Evolutionary conservation across 1,140 invertebrate genomes (phyloP).

Genomic region (Pseudomyrmex concolor): DNA sequence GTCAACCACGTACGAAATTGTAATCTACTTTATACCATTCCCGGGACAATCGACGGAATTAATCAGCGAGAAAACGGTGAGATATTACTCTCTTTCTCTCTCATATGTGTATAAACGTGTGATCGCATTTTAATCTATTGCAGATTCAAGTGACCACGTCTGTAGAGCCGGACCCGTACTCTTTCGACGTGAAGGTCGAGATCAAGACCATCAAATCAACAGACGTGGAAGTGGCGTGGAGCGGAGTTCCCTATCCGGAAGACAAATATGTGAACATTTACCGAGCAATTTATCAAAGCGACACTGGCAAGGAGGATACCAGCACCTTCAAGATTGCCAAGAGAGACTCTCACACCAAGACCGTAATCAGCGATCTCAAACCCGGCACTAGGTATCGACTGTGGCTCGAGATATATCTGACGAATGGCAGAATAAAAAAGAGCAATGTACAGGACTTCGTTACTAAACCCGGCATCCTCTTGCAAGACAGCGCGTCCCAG

Average conservation of each 20-base stretch:
- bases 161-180: slow-evolving; percentile 89
- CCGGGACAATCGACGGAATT: slow-evolving; percentile 90
- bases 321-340: slow-evolving; percentile 94
- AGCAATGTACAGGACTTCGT: slow-evolving; percentile 94
- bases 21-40: slow-evolving; percentile 91
- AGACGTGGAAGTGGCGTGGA: slow-evolving; percentile 92
- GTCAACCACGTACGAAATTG: slow-evolving; percentile 90
- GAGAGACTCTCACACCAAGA: slow-evolving; percentile 90
- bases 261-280: slow-evolving; percentile 97
- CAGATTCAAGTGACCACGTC: slow-evolving; percentile 81
- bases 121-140: neutral
- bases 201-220: slow-evolving; percentile 90
- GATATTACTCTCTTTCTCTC: neutral
- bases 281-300: slow-evolving; percentile 92
- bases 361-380: slow-evolving; percentile 90
- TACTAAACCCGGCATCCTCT: slow-evolving; percentile 90
- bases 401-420: slow-evolving; percentile 94
- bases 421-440: slow-evolving; percentile 94
- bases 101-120: no score
- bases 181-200: slow-evolving; percentile 91
- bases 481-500: slow-evolving; percentile 84
- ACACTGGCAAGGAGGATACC: slow-evolving; percentile 90
- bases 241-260: slow-evolving; percentile 93
- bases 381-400: slow-evolving; percentile 93
- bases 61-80: slow-evolving; percentile 88